Conservation (phyloP, 2,888 invertebrate species). For the Nebria salina region DNA sequence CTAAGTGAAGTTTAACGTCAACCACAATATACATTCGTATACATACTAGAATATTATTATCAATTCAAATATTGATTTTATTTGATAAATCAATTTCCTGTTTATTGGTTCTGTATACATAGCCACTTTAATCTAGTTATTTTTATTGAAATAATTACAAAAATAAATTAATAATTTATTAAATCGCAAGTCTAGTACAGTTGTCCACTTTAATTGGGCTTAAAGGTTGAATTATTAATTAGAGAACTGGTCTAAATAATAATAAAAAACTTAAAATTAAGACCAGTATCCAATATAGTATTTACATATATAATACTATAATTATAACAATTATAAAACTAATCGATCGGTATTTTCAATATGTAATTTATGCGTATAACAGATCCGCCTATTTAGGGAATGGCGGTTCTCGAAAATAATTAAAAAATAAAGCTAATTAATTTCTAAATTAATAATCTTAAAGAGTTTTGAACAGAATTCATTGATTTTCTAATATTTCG, state of each 20-base stretch:
- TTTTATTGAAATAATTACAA: neutral
- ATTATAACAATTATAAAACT: neutral
- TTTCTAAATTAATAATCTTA: too few relatives aligned
- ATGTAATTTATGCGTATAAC: neutral
- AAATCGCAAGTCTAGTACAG: neutral
- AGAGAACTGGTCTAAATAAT: neutral
- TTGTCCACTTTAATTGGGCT: neutral
- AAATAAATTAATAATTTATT: too few relatives aligned
- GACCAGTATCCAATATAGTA: neutral
- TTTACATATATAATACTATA: neutral
- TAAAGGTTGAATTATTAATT: neutral
- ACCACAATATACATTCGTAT: neutral
- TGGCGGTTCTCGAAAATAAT: neutral
- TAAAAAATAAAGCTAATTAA: too few relatives aligned
- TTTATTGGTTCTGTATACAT: neutral
- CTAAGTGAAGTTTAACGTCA: neutral
- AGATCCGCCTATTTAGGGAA: neutral
- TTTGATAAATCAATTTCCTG: slow-evolving; percentile 1
- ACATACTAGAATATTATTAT: neutral
- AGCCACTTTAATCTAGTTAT: neutral
- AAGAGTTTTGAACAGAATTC: too few relatives aligned
- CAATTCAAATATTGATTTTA: neutral
- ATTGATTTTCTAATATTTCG: too few relatives aligned
- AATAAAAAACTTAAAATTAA: neutral
- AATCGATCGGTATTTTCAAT: neutral